These are phyloP conservation scores for Galaxias olidus DNA, from an alignment of 2,797 vertebrate species.

Conservation along the genomic window DNA sequence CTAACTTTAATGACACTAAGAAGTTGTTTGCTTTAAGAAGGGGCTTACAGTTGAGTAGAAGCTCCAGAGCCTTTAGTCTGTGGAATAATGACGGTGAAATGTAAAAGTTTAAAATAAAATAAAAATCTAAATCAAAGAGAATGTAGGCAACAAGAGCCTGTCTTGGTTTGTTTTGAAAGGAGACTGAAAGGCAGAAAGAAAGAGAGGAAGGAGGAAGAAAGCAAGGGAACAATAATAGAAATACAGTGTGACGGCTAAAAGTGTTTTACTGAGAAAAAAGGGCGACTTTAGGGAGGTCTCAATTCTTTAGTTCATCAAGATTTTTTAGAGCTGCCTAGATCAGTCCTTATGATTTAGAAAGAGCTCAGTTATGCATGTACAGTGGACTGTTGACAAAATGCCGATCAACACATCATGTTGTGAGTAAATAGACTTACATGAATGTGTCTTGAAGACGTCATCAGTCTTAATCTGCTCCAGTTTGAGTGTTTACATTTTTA, in stretches of 20 bases:
- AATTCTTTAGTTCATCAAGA: slow-evolving; percentile 9
- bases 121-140: neutral
- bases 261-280: too few relatives aligned
- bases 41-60: neutral
- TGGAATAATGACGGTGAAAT: neutral
- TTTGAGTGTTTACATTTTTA: too few relatives aligned
- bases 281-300: neutral
- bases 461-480: too few relatives aligned
- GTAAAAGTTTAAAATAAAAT: too few relatives aligned
- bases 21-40: neutral
- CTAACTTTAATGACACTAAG: neutral
- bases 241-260: too few relatives aligned
- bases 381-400: too few relatives aligned
- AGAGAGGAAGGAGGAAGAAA: neutral
- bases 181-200: neutral
- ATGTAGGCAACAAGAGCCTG: too few relatives aligned
- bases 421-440: too few relatives aligned
- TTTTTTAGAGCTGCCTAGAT: slow-evolving; percentile 8
- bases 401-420: too few relatives aligned
- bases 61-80: neutral
- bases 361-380: too few relatives aligned
- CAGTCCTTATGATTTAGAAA: neutral
- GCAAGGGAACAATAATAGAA: neutral
- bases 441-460: too few relatives aligned
- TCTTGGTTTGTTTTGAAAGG: neutral